Conservation (phyloP, 2,888 invertebrate species). For the Cataglyphis albicans region DNA sequence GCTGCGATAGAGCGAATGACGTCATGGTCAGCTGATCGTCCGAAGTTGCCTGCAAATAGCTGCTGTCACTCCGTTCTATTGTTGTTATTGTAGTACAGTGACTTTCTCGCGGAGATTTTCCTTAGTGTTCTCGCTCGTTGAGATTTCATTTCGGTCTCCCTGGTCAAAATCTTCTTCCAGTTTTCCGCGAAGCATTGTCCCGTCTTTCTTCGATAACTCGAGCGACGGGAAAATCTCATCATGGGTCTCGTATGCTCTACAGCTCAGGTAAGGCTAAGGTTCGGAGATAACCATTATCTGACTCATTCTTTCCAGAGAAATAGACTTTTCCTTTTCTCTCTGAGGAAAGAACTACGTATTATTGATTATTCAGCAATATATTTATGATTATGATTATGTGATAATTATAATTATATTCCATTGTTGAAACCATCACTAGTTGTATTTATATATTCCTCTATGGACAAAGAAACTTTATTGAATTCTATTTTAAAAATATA, state of each 20-base stretch:
- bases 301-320: not conserved
- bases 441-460: not conserved
- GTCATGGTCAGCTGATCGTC: conserved; percentile 70
- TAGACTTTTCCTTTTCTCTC: not conserved
- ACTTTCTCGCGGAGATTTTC: conserved; percentile 3
- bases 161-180: conserved; percentile 4
- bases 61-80: conserved; percentile 58
- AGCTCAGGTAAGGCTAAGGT: conserved; percentile 78
- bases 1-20: conserved; percentile 51
- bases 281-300: conserved; percentile 36
- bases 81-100: conserved; percentile 52
- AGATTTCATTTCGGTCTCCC: not conserved
- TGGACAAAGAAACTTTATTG: conserved; percentile 6
- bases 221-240: conserved; percentile 19
- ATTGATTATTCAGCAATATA: not conserved
- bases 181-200: not conserved
- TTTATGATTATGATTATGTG: not conserved
- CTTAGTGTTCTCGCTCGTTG: conserved; percentile 20
- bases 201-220: conserved; percentile 19
- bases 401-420: not conserved
- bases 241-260: conserved; percentile 84
- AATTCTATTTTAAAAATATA: not conserved
- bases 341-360: not conserved
- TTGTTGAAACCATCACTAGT: not conserved
- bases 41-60: conserved; percentile 63